Base-by-base conservation (phyloP, 2,113 vertebrate species). In the Gallinago media region DNA sequence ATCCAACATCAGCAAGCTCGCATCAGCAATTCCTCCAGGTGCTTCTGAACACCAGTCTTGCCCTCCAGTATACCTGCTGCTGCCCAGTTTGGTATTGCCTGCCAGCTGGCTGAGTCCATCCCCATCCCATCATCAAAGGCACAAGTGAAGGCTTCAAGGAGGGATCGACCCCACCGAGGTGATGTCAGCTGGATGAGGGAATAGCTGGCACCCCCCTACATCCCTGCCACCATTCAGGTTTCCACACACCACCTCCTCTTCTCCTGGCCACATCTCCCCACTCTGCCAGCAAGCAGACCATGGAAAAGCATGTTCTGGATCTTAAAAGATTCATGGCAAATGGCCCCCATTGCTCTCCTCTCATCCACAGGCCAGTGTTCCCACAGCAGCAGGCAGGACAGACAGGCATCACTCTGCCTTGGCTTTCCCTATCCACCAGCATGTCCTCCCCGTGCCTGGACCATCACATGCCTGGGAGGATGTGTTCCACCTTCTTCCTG, bases 141-240 rank as follows among this genome's bases (percentile, higher is more conserved):
- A 70, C 11, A 3, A 3, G n/a, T 40, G 40, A 66, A 85, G 15
- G 17, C 14, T 73, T 73, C 68, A 76, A 68, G 58, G 32, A 85
- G 14, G 34, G 16, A 46, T 11, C 2, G 2, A 50, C 9, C 11
- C 36, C 11, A 8, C 36, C 74, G 50, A 0, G 5, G 5, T 7
- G 17, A 17, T 3, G 0, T 42, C 23, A 54, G 52, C 6, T 52
- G 29, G 44, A 55, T 1, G 2, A 67, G 10, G 19, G 10, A 0
- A 0, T 22, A 10, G 2, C 16, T 42, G 34, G 76, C 22, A 74
- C 2, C 8, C 5, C 15, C 5, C 15, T 25, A 50, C 36, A 75
- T 17, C 50, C n/a, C 54, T 81, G 32, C 32, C 2, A 5, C 13
- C 15, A 46, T 50, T 19, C 29, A 61, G 12, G 9, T 55, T 86